Base-by-base conservation (phyloP, 1,140 invertebrate genomes). In the Archivesica marissinica region DNA sequence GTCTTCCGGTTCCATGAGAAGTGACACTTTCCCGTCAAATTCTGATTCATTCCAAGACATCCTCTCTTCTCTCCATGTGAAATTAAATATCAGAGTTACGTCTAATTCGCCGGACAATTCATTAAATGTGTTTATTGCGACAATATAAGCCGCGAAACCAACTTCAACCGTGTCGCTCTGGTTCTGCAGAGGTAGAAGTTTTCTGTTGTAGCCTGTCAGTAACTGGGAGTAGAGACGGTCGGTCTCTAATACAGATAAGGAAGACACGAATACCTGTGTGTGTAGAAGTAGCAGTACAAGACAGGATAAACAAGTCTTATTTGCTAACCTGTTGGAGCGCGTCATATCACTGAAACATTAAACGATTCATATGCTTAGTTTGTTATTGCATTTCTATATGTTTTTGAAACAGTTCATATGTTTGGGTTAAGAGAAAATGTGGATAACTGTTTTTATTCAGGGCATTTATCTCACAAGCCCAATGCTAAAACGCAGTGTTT, bases 81-180 rank as follows among this genome's bases (percentile, higher is more conserved):
- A 28, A 39, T 33, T 54, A 25, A 80, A 68, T 17, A 38, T 20
- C 6, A 54, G n/a, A 17, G 44, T 47, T 33, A 80, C n/a, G 28
- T 25, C 59, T 13, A 80, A n/a, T 54, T 80, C 77, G 20, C 77
- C 77, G 1, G 61, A 52, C 7, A 80, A 9, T 68, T 80, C 77
- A 23, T 80, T 50, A 38, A 80, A 80, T 9, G 28, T 50, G 20
- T 66, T 80, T 7, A 80, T 54, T 13, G 39, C 70, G 0, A 80
- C n/a, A 4, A 68, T 44, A 2, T 38, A 68, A 30, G 54, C 13
- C 3, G 7, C 35, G 6, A 80, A 30, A 44, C 47, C 39, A 38
- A 80, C 39, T 17, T 80, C 11, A 23, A 44, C 44, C 7, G 47
- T 2, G 28, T 50, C 33, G 17, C 28, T 50, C 23, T 80, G 77